Base-by-base conservation (phyloP, 2,888 invertebrate species). In the Scaeva pyrastri region DNA sequence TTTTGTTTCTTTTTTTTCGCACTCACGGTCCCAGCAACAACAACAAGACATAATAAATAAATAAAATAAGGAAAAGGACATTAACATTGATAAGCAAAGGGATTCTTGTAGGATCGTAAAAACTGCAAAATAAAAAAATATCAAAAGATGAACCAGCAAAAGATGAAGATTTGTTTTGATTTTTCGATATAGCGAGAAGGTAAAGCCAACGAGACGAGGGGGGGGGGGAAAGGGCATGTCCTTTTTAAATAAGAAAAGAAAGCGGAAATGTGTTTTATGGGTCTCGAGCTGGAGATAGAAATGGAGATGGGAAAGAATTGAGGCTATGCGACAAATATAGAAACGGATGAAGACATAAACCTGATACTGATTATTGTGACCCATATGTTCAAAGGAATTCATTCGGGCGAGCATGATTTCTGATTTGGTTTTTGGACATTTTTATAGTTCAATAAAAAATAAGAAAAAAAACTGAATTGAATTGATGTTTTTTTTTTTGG, bases 51-150 rank as follows among this genome's bases (percentile, higher is more conserved):
- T 60, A 21, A 60, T 60, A 80, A 60, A 68, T 48, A 58, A 58
- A 66, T 56, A 58, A 68, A 60, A 58, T 39, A 48, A 31, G 31
- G 52, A 45, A 68, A 45, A 68, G 60, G 60, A 71, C 75, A 70
- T 81, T 71, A 76, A 71, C 70, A 64, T 71, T 71, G 81, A 81
- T 81, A 81, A 81, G 81, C 55, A 71, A 70, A 68, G 31, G 76
- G 83, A 74, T 60, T 26, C 14, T 26, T 39, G 23, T 77, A 56
- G 45, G 26, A 72, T 68, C 60, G 55, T 83, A 73, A 80, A 64
- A 77, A 31, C n/a, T 31, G 8, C 12, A 39, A 10, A 39, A 39
- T 7, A 39, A 52, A 48, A 73, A 77, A 62, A 56, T 62, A 58
- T 45, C 11, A 52, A 82, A 72, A 66, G 72, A 77, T 82, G 77